phyloP scores from a whole-genome alignment of 2,113 vertebrate species.

The Etheostoma cragini region DNA sequence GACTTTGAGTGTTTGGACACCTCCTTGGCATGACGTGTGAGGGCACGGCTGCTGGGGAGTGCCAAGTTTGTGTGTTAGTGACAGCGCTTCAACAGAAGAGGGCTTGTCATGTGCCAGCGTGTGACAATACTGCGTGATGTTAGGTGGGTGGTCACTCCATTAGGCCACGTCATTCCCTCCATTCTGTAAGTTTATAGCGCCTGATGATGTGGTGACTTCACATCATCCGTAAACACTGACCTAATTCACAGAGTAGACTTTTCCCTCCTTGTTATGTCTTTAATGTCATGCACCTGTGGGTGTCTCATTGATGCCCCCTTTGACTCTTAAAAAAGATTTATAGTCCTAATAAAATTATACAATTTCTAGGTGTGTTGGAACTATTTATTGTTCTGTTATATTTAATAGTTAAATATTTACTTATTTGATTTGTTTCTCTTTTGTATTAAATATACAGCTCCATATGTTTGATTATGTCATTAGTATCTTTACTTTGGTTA shows the following conservation, averaged over 20 bases:
- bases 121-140: slow-evolving; percentile 57
- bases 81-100: slow-evolving; percentile 45
- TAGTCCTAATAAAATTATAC: background rate
- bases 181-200: slow-evolving; percentile 18
- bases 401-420: too few species aligned
- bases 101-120: slow-evolving; percentile 41
- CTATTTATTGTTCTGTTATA: too few species aligned
- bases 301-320: background rate
- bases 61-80: slow-evolving; percentile 54
- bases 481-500: too few species aligned
- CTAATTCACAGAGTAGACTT: slow-evolving; percentile 14
- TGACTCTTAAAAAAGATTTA: background rate
- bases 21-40: slow-evolving; percentile 64
- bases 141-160: slow-evolving; percentile 64
- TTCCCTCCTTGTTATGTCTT: slow-evolving; percentile 8
- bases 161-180: slow-evolving; percentile 55
- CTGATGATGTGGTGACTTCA: slow-evolving; percentile 40
- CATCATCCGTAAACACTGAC: slow-evolving; percentile 53
- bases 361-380: background rate
- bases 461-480: too few species aligned
- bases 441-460: too few species aligned
- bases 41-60: slow-evolving; percentile 30
- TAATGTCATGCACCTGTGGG: slow-evolving; percentile 23
- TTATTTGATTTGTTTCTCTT: too few species aligned
- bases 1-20: slow-evolving; percentile 62